Evolutionary conservation across 2,888 invertebrate species (phyloP).

Genomic region (Trachelus stipa): DNA sequence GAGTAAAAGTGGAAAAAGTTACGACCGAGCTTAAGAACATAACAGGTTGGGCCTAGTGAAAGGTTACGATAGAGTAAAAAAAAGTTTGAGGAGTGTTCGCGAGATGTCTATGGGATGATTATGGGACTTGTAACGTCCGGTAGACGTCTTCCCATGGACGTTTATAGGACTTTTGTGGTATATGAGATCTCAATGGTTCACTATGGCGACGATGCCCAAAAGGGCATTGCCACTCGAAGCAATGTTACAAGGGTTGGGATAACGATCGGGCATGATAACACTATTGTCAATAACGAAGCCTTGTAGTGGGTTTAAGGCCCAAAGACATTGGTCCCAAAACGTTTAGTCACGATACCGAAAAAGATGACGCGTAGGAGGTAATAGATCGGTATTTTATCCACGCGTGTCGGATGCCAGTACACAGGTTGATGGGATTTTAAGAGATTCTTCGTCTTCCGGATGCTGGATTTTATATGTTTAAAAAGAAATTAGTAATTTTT

Average conservation of each 20-base stretch:
- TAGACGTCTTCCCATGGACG: no score
- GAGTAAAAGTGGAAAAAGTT: not conserved
- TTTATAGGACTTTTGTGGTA: not conserved
- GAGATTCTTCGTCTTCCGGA: not conserved
- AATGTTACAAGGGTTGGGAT: not conserved
- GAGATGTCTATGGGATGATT: not conserved
- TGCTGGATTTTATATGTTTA: no score
- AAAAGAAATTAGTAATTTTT: not conserved
- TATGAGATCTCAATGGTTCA: not conserved
- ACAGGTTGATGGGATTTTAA: not conserved
- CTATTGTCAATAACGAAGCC: not conserved
- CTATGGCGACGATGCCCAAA: not conserved
- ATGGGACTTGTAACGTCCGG: not conserved
- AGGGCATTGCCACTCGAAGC: not conserved
- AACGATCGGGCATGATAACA: not conserved
- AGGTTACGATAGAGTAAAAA: not conserved
- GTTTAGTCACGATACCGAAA: slow-evolving; percentile 7
- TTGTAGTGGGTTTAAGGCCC: not conserved
- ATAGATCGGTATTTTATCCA: slow-evolving; percentile 46
- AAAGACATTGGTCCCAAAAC: not conserved
- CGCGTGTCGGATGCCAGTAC: not conserved
- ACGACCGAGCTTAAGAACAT: not conserved
- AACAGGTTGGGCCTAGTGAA: not conserved
- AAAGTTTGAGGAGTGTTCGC: not conserved
- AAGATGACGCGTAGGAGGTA: slow-evolving; percentile 31